Evolutionary conservation across 2,113 vertebrate species (phyloP).

Genomic region (Chionodraco myersi): DNA sequence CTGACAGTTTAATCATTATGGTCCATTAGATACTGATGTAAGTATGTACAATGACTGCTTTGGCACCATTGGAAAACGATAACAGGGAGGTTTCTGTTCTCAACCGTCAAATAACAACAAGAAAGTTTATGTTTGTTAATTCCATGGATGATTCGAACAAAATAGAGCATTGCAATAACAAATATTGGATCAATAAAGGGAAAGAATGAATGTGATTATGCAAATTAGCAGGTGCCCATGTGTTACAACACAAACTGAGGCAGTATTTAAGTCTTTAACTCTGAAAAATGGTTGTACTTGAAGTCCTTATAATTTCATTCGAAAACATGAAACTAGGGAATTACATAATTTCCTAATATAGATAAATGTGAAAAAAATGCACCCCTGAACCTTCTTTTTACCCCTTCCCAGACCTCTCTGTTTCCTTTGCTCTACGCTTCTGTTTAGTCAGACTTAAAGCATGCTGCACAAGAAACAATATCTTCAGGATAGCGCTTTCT

Average conservation of each 20-base stretch:
- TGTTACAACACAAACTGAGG: too few species aligned
- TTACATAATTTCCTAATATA: background rate
- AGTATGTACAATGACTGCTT: slow-evolving; percentile 1
- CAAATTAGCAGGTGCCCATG: background rate
- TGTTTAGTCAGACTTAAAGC: slow-evolving; percentile 5
- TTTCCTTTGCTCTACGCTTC: background rate
- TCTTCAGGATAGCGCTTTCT: background rate
- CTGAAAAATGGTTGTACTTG: background rate
- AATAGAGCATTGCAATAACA: background rate
- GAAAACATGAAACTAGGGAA: background rate
- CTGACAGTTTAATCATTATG: slow-evolving; percentile 33
- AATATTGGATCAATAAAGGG: background rate
- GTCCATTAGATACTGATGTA: slow-evolving; percentile 17
- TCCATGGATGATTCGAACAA: background rate
- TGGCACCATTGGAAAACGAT: background rate
- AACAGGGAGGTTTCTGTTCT: slow-evolving; percentile 2
- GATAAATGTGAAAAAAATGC: background rate
- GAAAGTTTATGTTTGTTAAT: background rate
- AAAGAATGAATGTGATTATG: background rate
- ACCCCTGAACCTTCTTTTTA: background rate
- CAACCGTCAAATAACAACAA: background rate
- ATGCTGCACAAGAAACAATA: slow-evolving; percentile 6
- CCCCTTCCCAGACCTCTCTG: background rate
- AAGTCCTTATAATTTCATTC: background rate
- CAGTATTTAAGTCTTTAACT: background rate